Conservation (phyloP, 2,888 invertebrate genomes). For the Yponomeuta malinellus region DNA sequence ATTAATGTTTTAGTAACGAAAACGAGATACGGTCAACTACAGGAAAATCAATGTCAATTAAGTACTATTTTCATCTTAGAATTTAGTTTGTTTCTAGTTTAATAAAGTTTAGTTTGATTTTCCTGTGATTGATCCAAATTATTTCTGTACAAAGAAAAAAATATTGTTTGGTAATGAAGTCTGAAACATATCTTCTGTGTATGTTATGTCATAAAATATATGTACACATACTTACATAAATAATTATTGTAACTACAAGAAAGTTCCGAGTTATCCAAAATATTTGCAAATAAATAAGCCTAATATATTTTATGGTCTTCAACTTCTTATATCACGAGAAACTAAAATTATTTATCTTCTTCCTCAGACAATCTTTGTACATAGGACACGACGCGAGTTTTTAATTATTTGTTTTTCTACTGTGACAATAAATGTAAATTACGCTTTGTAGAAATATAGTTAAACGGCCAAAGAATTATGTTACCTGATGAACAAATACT, state of each 20-base stretch:
- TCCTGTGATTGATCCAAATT: conserved; percentile 21
- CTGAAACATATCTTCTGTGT: conserved; percentile 67
- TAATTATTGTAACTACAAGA: conserved; percentile 37
- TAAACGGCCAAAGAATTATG: conserved; percentile 55
- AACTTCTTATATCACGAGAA: no score
- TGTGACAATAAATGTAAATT: conserved; percentile 72
- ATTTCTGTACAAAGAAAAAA: conserved; percentile 20
- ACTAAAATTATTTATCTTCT: no score
- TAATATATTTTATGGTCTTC: background rate
- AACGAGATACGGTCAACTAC: background rate
- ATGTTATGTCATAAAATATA: conserved; percentile 26
- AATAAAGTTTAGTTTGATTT: background rate
- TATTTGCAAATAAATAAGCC: background rate
- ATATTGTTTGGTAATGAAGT: conserved; percentile 28
- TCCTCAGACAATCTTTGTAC: background rate
- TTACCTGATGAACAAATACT: conserved; percentile 19
- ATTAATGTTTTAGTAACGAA: background rate
- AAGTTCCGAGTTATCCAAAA: background rate
- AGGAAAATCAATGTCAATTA: background rate
- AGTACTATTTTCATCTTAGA: no score
- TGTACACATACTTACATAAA: conserved; percentile 40
- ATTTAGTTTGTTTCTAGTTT: background rate
- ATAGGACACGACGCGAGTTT: background rate
- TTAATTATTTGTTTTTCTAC: conserved; percentile 43
- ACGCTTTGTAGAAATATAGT: conserved; percentile 67